These are phyloP conservation scores for Tetramorium alpestre DNA, from an alignment of 1,140 invertebrate species.

Conservation along the genomic window DNA sequence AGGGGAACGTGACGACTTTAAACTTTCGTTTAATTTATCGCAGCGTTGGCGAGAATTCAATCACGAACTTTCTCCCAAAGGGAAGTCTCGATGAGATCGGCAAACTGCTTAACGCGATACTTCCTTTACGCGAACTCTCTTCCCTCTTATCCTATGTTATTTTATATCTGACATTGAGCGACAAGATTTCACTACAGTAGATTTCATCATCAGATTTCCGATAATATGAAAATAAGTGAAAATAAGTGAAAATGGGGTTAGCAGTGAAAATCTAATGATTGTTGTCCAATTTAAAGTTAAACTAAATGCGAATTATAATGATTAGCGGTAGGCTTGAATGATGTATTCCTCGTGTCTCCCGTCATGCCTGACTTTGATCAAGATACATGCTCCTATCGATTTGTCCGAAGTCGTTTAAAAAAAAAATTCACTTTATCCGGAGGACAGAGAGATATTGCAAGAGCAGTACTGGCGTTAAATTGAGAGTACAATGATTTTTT, in stretches of 20 bases:
- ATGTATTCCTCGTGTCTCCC: not conserved
- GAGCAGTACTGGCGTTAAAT: not conserved
- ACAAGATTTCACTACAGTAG: not conserved
- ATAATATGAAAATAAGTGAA: slow-evolving; percentile 23
- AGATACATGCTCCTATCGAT: not conserved
- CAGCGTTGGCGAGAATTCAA: slow-evolving; percentile 66
- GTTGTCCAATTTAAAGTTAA: not conserved
- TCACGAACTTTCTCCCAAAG: slow-evolving; percentile 78
- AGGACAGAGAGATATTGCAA: slow-evolving; percentile 11
- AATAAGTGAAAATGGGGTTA: slow-evolving; percentile 18
- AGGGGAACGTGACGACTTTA: slow-evolving; percentile 73
- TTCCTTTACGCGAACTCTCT: slow-evolving; percentile 14
- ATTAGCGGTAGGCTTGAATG: not conserved
- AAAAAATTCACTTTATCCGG: not conserved
- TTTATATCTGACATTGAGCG: not conserved
- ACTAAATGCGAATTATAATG: not conserved
- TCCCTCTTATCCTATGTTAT: slow-evolving; percentile 11
- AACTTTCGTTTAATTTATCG: slow-evolving; percentile 77
- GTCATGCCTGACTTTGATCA: slow-evolving; percentile 5
- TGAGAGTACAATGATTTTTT: slow-evolving; percentile 26
- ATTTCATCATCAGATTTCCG: not conserved
- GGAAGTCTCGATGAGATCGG: slow-evolving; percentile 65
- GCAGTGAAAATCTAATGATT: not conserved
- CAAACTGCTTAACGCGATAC: slow-evolving; percentile 18
- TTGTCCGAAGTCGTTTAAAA: not conserved